Evolutionary conservation across 2,113 vertebrate genomes (phyloP).

Genomic region (Saimiri boliviensis): DNA sequence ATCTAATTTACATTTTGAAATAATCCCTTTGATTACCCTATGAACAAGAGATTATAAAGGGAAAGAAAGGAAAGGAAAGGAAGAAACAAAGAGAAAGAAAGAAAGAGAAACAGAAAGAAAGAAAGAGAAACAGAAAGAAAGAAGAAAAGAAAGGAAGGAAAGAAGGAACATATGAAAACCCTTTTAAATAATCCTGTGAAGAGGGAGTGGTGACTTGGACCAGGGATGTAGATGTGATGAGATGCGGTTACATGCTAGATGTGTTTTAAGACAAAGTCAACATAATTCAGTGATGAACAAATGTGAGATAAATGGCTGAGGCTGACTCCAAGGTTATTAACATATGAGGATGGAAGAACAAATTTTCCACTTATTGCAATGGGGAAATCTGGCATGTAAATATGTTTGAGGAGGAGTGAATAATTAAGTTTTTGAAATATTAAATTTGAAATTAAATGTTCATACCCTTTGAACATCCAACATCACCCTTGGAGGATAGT

Average conservation of each 20-base stretch:
- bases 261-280: neutral
- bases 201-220: neutral
- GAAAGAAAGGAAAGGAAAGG: neutral
- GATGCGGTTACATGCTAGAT: neutral
- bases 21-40: neutral
- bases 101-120: fast-evolving
- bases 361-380: neutral
- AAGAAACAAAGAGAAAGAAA: fast-evolving
- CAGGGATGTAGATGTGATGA: neutral
- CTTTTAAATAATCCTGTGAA: neutral
- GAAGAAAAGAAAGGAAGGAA: fast-evolving
- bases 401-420: neutral
- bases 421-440: neutral
- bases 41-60: neutral
- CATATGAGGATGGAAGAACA: neutral
- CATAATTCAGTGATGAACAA: neutral
- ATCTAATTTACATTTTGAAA: neutral
- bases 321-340: neutral
- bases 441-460: neutral
- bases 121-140: no score
- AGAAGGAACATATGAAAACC: neutral
- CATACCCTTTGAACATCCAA: neutral
- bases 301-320: neutral
- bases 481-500: neutral
- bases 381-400: neutral